A percentile compares a stretch with the other conserved stretches of the same genome.
Evolutionary conservation across 2,888 invertebrate genomes (phyloP).

Genomic region (Meiosimyza decipiens): DNA sequence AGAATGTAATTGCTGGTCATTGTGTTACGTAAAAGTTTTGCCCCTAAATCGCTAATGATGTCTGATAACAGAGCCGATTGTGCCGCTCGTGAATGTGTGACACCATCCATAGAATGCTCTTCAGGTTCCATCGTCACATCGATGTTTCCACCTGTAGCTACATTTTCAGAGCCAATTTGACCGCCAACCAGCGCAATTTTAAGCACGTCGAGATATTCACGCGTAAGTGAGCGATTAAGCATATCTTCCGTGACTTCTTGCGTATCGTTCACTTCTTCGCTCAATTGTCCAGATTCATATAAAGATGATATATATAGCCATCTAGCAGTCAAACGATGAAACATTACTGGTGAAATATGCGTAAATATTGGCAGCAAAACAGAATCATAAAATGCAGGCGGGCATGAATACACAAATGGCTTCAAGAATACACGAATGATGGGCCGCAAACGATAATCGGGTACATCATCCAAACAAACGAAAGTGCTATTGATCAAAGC

Average conservation of each 20-base stretch:
- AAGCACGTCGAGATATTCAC: constrained; percentile 88
- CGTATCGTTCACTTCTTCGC: constrained; percentile 78
- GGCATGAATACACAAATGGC: constrained; percentile 87
- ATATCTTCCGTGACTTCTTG: constrained; percentile 89
- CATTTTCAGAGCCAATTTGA: constrained; percentile 65
- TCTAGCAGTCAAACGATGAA: constrained; percentile 76
- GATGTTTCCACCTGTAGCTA: constrained; percentile 41
- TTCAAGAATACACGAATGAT: constrained; percentile 87
- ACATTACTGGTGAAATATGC: constrained; percentile 81
- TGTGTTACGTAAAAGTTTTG: constrained; percentile 75
- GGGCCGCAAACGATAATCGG: constrained; percentile 86
- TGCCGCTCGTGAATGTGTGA: constrained; percentile 68
- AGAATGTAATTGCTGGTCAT: constrained; percentile 75
- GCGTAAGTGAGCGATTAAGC: constrained; percentile 84
- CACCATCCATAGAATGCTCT: constrained; percentile 78
- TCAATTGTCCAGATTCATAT: constrained; percentile 80
- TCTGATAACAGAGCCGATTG: constrained; percentile 73
- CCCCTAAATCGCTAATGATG: constrained; percentile 84
- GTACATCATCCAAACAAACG: constrained; percentile 72
- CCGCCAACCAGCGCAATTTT: constrained; percentile 82
- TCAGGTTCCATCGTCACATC: constrained; percentile 73
- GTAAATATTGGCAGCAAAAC: constrained; percentile 84
- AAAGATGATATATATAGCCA: constrained; percentile 84
- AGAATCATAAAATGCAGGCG: constrained; percentile 79
- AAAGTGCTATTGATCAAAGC: constrained; percentile 76